Conservation (phyloP, 2,888 invertebrate species). For the Masnerella sp. region DNA sequence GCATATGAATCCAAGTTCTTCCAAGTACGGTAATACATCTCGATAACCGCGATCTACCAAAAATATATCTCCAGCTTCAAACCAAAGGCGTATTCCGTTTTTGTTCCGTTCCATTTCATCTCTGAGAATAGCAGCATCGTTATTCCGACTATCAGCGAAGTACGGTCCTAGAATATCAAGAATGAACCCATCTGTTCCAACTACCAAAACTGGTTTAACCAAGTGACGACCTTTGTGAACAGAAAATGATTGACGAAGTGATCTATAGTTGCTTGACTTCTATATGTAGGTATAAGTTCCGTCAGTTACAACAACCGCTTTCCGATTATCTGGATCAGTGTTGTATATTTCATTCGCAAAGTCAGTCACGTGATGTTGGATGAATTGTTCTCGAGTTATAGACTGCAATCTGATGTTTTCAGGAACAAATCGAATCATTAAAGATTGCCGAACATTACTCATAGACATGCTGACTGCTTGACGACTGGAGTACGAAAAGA, state of each 20-base stretch:
- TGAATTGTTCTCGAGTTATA: slow-evolving; percentile 2
- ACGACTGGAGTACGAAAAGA: slow-evolving; percentile 22
- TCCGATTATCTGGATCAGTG: neutral
- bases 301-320: neutral
- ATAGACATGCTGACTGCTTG: slow-evolving; percentile 22
- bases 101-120: neutral
- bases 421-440: slow-evolving; percentile 29
- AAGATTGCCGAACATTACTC: slow-evolving; percentile 11
- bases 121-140: slow-evolving; percentile 4
- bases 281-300: neutral
- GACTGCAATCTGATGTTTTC: slow-evolving; percentile 25
- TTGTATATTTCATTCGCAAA: slow-evolving; percentile 1
- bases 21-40: slow-evolving; percentile 1
- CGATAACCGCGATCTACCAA: slow-evolving; percentile 9
- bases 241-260: slow-evolving; percentile 8
- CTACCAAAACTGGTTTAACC: slow-evolving; percentile 9
- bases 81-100: neutral
- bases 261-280: neutral
- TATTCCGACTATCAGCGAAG: neutral
- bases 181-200: slow-evolving; percentile 7
- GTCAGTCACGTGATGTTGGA: neutral
- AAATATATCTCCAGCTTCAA: slow-evolving; percentile 15
- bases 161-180: slow-evolving; percentile 8
- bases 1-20: neutral
- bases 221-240: slow-evolving; percentile 24